A percentile compares a stretch with the other conserved stretches of the same genome.
Conservation (phyloP, 2,888 invertebrate genomes). For the Nomada ruficornis region DNA sequence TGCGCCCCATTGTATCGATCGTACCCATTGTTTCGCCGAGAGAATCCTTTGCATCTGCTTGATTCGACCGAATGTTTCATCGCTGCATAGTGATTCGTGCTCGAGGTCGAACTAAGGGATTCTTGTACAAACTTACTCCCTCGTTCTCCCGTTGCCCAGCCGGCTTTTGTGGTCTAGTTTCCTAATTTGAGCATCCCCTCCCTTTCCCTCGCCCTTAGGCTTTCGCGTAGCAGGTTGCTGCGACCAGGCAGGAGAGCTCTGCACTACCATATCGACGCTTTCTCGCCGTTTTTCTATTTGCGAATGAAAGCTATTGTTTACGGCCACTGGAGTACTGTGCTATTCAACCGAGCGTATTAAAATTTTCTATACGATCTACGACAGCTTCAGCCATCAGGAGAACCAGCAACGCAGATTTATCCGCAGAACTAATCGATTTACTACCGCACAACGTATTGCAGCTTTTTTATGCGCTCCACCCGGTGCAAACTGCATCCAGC, state of each 20-base stretch:
- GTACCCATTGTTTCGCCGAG: constrained; percentile 63
- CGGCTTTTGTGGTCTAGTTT: constrained; percentile 19
- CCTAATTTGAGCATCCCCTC: constrained; percentile 3
- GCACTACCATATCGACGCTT: constrained; percentile 1
- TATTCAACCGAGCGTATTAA: no score
- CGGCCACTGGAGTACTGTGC: no score
- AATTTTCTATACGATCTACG: no score
- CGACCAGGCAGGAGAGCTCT: no score
- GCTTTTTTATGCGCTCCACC: no score
- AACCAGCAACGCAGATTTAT: no score
- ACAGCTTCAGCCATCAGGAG: no score
- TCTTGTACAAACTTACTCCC: constrained; percentile 10
- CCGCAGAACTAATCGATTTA: no score
- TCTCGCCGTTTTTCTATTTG: not conserved
- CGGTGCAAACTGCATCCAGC: not conserved
- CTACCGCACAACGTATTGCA: not conserved
- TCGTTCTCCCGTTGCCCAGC: not conserved
- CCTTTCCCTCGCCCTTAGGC: not conserved
- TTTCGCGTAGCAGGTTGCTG: not conserved
- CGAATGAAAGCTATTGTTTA: not conserved
- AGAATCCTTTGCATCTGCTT: constrained; percentile 62
- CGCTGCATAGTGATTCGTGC: constrained; percentile 19
- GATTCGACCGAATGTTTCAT: constrained; percentile 56
- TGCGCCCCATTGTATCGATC: constrained; percentile 61
- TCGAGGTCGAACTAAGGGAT: no score